Percentiles rank a stretch among this genome's conserved stretches.
phyloP scores from a whole-genome alignment of 2,888 invertebrate species.

The Hemithea aestivaria region DNA sequence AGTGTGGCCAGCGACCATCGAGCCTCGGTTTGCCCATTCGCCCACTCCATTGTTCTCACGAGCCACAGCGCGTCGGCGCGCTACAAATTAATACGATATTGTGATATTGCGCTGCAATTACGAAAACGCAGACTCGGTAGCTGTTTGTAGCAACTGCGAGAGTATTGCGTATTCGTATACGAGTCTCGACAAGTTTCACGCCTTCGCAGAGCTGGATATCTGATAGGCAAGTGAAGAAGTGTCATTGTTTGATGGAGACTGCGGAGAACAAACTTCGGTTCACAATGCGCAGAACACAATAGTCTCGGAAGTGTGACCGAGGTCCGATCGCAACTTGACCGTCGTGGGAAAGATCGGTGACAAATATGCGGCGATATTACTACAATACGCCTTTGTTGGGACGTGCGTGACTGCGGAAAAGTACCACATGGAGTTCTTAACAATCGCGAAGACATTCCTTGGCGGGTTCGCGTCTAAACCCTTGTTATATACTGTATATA shows the following conservation, averaged over 20 bases:
- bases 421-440: slow-evolving; percentile 15
- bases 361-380: slow-evolving; percentile 68
- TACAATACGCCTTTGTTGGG: slow-evolving; percentile 61
- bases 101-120: slow-evolving; percentile 53
- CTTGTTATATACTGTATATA: slow-evolving; percentile 39
- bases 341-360: slow-evolving; percentile 57
- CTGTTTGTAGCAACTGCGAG: slow-evolving; percentile 37
- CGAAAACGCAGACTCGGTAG: slow-evolving; percentile 38
- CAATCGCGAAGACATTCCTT: slow-evolving; percentile 25
- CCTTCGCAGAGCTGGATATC: slow-evolving; percentile 39
- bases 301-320: slow-evolving; percentile 30
- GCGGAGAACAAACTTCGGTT: slow-evolving; percentile 18
- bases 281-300: slow-evolving; percentile 28
- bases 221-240: slow-evolving; percentile 3
- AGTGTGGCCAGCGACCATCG: slow-evolving; percentile 10
- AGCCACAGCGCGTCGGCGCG: slow-evolving; percentile 43
- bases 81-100: slow-evolving; percentile 53
- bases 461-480: slow-evolving; percentile 42
- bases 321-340: slow-evolving; percentile 32
- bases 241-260: slow-evolving; percentile 4
- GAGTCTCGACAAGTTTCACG: slow-evolving; percentile 48
- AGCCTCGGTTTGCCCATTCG: slow-evolving; percentile 39
- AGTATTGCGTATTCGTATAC: slow-evolving; percentile 42
- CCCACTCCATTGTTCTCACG: slow-evolving; percentile 33
- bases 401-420: slow-evolving; percentile 36